Conservation (phyloP, 2,888 invertebrate genomes). For the Heterodera filipjevi region DNA sequence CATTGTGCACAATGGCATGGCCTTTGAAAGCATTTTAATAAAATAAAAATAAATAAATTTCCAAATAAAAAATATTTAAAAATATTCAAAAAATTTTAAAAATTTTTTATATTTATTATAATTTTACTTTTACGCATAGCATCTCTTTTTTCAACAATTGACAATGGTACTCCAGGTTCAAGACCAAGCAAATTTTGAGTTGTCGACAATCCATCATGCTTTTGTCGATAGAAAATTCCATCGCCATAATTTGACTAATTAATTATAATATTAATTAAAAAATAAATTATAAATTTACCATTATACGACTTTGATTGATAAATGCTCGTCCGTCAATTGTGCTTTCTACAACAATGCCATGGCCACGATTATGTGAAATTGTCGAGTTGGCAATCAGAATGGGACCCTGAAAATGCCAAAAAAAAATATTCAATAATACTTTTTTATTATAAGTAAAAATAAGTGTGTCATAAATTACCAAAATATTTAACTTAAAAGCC, state of each 20-base stretch:
- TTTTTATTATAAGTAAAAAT: no score
- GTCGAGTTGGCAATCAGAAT: slow-evolving; percentile 78
- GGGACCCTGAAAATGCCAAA: slow-evolving; percentile 70
- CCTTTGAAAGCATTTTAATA: slow-evolving; percentile 21
- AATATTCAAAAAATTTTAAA: no score
- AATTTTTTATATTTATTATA: no score
- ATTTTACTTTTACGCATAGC: neutral
- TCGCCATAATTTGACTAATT: slow-evolving; percentile 86
- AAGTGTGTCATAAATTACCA: no score
- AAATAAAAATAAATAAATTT: neutral
- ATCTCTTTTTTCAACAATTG: neutral
- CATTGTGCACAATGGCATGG: neutral
- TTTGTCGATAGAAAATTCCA: slow-evolving; percentile 77
- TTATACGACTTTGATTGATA: slow-evolving; percentile 78
- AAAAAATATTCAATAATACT: neutral
- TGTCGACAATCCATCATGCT: slow-evolving; percentile 33
- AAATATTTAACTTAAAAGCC: no score
- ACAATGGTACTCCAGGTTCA: slow-evolving; percentile 10
- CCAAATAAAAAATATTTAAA: neutral
- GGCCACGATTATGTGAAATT: slow-evolving; percentile 73
- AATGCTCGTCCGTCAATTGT: slow-evolving; percentile 76
- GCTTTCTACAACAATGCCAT: slow-evolving; percentile 60
- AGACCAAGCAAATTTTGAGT: slow-evolving; percentile 28
- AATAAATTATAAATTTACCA: slow-evolving; percentile 68
- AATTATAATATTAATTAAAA: slow-evolving; percentile 78